Evolutionary conservation across 2,797 vertebrate genomes (phyloP), one percentile per base, ranked within the genome.

Genomic region (Steatocranus sp.): DNA sequence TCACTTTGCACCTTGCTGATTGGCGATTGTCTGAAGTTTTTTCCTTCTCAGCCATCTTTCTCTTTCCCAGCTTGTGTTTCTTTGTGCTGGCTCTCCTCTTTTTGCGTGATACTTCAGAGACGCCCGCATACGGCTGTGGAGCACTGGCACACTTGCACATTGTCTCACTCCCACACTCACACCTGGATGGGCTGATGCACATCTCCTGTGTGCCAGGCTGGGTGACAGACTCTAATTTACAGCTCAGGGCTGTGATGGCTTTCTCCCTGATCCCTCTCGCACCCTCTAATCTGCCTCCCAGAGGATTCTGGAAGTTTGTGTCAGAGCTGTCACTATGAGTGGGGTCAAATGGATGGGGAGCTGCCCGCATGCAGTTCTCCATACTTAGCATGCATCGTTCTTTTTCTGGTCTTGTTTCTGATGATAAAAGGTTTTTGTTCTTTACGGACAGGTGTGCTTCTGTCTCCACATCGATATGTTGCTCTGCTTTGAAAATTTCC

Each of bases 251-350:
- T 93, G 93, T 94, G 94, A 93, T 91, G 80, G 95, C 91, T 89
- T 92, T 90, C 87, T 96, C 88, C 78, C 95, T 97, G 97, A 98
- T 98, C 97, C 96, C 95, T 95, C 96, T 97, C 82, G 89, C 92
- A 92, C 90, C 93, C 88, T 83, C 87, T 94, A 96, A 95, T 91
- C 92, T 96, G 92, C 94, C 94, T 95, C 94, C 92, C 79, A 78
- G 93, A 92, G 95, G 93, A 94, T 94, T 95, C 89, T 92, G 92
- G 89, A 93, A 92, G 92, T 95, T 94, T 92, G 93, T 92, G 79
- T 94, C 93, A 49, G 85, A 87, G 91, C 87, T 92, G 91, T 94
- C 92, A 89, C 87, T 79, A 70, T 87, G 89, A 89, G 87, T 88
- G 86, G 86, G 87, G 91, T 96, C 94, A 95, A 92, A 94, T 80